phyloP scores from a whole-genome alignment of 2,113 vertebrate species.

The Rattus rattus region DNA sequence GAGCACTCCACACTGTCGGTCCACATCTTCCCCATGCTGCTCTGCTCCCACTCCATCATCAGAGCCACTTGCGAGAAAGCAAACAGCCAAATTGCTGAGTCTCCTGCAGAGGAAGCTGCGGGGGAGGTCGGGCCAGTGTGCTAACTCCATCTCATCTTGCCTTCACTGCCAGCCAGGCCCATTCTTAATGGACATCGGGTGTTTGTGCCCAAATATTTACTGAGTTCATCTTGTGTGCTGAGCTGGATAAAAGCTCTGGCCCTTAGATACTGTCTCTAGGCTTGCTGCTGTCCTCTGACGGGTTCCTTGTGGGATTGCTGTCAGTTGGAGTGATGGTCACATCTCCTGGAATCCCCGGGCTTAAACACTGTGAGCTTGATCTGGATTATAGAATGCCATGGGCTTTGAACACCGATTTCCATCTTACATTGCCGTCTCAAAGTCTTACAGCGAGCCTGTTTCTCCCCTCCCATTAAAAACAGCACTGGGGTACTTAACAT shows the following conservation, averaged over 20 bases:
- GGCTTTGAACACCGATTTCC: not conserved
- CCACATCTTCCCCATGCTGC: accelerated
- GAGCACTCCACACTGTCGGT: too few relatives aligned
- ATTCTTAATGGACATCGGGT: not conserved
- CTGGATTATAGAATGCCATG: accelerated
- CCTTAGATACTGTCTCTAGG: not conserved
- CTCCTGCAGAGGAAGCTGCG: not conserved
- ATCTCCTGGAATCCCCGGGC: too few relatives aligned
- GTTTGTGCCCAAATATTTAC: not conserved
- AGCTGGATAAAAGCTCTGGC: not conserved
- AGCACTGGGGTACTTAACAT: too few relatives aligned
- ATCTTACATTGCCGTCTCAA: not conserved
- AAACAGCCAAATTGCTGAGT: accelerated
- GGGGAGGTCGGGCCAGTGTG: accelerated
- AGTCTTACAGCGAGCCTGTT: not conserved
- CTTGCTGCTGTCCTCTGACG: accelerated
- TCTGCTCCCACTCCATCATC: not conserved
- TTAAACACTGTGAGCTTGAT: not conserved
- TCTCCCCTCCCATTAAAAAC: not conserved
- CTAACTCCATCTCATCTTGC: accelerated
- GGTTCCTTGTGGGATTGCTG: not conserved
- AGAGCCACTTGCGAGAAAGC: not conserved
- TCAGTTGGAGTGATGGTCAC: not conserved
- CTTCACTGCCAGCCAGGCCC: too few relatives aligned
- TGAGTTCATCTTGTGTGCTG: not conserved